These are phyloP conservation scores for Neoarius graeffei DNA, from an alignment of 2,113 vertebrate species.

Conservation along the genomic window DNA sequence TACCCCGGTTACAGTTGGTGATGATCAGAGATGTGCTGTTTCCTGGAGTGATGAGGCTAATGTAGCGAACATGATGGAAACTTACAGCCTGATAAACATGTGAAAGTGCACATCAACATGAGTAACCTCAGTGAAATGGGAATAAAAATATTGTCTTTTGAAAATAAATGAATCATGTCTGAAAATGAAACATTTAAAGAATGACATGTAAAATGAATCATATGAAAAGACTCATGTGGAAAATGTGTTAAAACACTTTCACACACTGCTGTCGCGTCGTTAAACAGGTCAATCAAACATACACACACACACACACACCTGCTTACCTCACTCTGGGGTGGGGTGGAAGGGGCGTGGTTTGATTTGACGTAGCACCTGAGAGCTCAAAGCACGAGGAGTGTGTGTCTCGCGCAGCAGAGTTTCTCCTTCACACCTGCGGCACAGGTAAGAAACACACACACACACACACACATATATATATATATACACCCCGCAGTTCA, in stretches of 20 bases:
- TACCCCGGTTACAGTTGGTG: too few relatives aligned
- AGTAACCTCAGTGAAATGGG: too few relatives aligned
- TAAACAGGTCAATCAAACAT: background rate
- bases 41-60: too few relatives aligned
- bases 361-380: background rate
- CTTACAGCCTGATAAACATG: too few relatives aligned
- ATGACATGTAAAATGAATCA: too few relatives aligned
- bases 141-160: too few relatives aligned
- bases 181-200: too few relatives aligned
- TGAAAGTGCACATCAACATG: too few relatives aligned
- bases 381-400: constrained; percentile 19
- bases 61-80: too few relatives aligned
- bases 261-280: background rate
- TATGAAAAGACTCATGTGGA: background rate
- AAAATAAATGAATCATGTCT: background rate
- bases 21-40: too few relatives aligned
- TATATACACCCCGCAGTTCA: background rate
- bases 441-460: constrained; percentile 1
- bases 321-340: background rate
- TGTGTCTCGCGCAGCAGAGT: background rate
- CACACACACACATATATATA: too few relatives aligned
- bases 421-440: background rate
- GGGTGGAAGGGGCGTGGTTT: constrained; percentile 11
- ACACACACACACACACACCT: background rate
- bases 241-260: background rate